Evolutionary conservation across 2,888 invertebrate species (phyloP).

Genomic region (Galeopsomyia nigrocyanea): DNA sequence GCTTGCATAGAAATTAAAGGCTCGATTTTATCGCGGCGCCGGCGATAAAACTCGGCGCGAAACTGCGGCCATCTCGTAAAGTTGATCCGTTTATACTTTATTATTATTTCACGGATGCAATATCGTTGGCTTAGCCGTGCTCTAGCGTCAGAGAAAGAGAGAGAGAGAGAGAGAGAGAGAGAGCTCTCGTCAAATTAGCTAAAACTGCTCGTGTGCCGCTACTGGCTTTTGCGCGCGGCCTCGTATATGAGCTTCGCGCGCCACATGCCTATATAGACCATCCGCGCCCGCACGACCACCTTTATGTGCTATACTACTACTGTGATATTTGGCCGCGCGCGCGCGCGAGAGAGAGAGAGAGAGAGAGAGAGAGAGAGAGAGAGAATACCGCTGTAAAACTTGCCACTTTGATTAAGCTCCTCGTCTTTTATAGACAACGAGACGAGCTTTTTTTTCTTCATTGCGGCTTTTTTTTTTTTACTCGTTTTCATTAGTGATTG

Average conservation of each 20-base stretch:
- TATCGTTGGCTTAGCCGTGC: constrained; percentile 59
- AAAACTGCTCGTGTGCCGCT: constrained; percentile 60
- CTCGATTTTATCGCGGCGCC: constrained; percentile 44
- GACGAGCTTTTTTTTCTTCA: not conserved
- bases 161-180: constrained; percentile 23
- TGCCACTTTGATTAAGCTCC: constrained; percentile 19
- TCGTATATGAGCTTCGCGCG: constrained; percentile 38
- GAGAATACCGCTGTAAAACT: constrained; percentile 35
- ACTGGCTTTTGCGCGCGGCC: constrained; percentile 54
- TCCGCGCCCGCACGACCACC: not conserved
- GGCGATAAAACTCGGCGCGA: constrained; percentile 59
- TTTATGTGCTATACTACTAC: not conserved
- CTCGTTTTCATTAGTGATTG: no score
- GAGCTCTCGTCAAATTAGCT: constrained; percentile 65
- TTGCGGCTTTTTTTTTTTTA: no score
- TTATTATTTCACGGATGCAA: constrained; percentile 68
- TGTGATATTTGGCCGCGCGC: not conserved
- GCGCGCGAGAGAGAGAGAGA: no score
- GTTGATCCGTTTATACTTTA: constrained; percentile 68
- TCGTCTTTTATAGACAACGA: not conserved
- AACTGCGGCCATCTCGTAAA: constrained; percentile 60
- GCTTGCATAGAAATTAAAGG: constrained; percentile 45
- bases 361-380: no score
- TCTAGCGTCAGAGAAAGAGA: not conserved
- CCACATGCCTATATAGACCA: not conserved